Base-by-base conservation (phyloP, 2,113 vertebrate genomes). In the Eclectus roratus region DNA sequence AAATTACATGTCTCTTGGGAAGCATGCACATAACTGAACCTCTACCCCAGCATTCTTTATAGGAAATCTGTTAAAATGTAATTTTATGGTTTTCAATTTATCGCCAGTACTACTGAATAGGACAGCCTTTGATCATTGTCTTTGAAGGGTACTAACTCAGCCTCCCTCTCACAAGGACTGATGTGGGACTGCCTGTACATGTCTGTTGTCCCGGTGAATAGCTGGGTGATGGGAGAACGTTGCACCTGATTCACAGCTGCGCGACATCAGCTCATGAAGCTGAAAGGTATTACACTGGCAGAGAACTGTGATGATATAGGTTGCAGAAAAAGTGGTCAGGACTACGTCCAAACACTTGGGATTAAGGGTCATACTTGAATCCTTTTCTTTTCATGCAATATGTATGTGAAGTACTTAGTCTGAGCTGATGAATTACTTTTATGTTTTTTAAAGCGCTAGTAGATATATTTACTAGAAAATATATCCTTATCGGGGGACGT, bases 341-440 rank as follows among this genome's bases (percentile, higher is more conserved):
- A 31, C 11, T 41, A 56, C 5, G 23, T 21, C 18, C 18, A 91
- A 53, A 65, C 4, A 17, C 50, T 90, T 44, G 58, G 14, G 50
- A 80, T 65, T 52, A 87, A 81, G 23, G 6, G 33, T 33, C 9
- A 10, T 35, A 44, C 4, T 52, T 64, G 25, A 80, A 65, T 11
- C 9, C 10, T 72, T 70, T 60, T 89, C 29, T 74, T 89, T 80
- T 69, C 24, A 63, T 18, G 10, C 7, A 9, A n/a, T 25, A 50
- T 33, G 10, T 15, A 68, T 0, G 0, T 47, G 43, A 82, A 46
- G 4, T 33, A 7, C 14, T 25, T 50, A 20, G 20, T 44, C 18
- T 83, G 39, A 86, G 39, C 4, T 80, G 25, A 41, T 20, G 0
- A 66, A 52, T 33, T 56, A 25, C 9, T 74, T 66, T 39, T 53